Base-by-base conservation (phyloP, 2,888 invertebrate species). In the Leucoma salicis region DNA sequence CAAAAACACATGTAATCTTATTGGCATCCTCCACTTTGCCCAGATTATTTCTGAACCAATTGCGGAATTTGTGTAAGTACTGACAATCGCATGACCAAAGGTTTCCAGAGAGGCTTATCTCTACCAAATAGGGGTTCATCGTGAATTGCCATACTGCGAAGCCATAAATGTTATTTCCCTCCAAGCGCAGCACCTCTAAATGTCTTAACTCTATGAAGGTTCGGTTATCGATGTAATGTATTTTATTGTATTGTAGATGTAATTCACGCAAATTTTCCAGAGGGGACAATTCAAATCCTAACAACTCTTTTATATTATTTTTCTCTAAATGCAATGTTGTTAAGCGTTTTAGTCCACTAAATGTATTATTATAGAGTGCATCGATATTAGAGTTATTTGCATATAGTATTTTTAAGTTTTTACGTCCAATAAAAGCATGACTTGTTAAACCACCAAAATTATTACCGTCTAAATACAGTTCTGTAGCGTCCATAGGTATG, bases 401-500 rank as follows among this genome's bases (percentile, higher is more conserved):
- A 77, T 94, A 97, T 49, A 97, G 90, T 56, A 96, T 94, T 78
- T 94, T 94, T 66, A 97, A 90, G 78, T 97, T 97, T 82, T 97
- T 97, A 54, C 97, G 92, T 2, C 97, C 98, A 63, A 98, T 94
- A 82, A 98, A 97, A 29, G 96, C 95, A 73, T 97, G 97, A 62
- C 95, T 95, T 37, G 95, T 94, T 64, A 98, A 91, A 74, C 96
- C 95, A 50, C 95, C 94, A 77, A 98, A 95, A 74, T 95, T 93
- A 77, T 98, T 97, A 49, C 97, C 97, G 79, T 97, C 97, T 64
- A 98, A 92, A 83, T 97, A 97, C 45, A 98, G 93, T 88, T 97
- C 96, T 16, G 98, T 98, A 58, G 97, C 97, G 84, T 97, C 97
- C 97, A 98, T 97, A 47, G 98, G 98, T 63, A 98, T 94, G 53